Evolutionary conservation across 2,113 vertebrate species (phyloP), one percentile per base, ranked within the genome.

Genomic region (Thalassarche chlororhynchos): DNA sequence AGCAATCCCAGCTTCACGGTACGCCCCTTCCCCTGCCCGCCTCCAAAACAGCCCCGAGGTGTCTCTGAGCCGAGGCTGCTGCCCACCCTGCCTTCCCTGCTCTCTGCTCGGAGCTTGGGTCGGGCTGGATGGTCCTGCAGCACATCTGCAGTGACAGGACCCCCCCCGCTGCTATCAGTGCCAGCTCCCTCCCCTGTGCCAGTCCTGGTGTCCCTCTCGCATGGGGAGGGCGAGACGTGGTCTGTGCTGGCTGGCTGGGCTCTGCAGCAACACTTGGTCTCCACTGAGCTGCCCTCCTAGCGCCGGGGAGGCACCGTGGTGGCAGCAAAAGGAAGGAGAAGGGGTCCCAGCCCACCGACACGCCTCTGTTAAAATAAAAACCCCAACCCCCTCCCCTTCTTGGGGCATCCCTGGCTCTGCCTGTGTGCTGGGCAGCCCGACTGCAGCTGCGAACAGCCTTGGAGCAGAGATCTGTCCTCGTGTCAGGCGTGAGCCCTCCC

Each of bases 1-100:
- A 98, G 99, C 92, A 99, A 97, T 85, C 98, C 99, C 79, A 99
- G 81, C 97, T 98, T 99, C 98, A 99, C 96, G 97, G 99, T 99
- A 97, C 97, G 98, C 51, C 52, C 52, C 52, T 1, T 10, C 26
- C 49, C 40, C 77, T 21, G 47, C 20, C 80, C 49, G 80, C 65
- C 31, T 36, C 42, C 9, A 0, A 13, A 0, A 7, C 21, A 2
- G 18, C 70, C 58, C 28, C 0, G 6, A 8, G 40, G 24, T 2
- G 8, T 38, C 70, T 20, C 38, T 1, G 0, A 34, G 31, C 57
- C 2, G 1, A 52, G 20, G 20, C 49, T 44, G 62, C 88, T 31
- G 40, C 84, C 71, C 49, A 7, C 26, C 36, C 71, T 58, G 64
- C 77, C 69, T n/a, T 24, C 52, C 61, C 23, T 1, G 2, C 51